These are phyloP conservation scores for Trachops cirrhosus DNA, from an alignment of 2,797 vertebrate species.

Conservation along the genomic window DNA sequence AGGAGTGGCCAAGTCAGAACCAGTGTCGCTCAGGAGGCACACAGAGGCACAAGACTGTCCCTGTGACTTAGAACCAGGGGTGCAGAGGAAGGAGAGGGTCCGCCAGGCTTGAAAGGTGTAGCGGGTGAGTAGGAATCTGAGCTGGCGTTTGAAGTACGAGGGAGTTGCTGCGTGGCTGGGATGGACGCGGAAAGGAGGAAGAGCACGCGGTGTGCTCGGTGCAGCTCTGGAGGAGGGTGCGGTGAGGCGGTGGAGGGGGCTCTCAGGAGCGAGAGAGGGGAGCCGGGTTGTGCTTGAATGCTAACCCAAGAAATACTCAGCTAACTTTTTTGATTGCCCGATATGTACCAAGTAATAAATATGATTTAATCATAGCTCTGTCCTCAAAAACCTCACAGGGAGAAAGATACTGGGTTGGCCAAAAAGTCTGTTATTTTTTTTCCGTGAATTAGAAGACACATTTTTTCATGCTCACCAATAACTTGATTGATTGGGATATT, in stretches of 20 bases:
- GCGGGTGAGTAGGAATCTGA: not conserved
- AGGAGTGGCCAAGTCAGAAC: fast-evolving
- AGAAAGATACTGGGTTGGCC: not conserved
- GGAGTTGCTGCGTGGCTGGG: not conserved
- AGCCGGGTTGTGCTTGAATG: not conserved
- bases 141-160: not conserved
- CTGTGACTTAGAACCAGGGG: not conserved
- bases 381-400: not conserved
- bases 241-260: fast-evolving
- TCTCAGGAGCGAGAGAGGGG: not conserved
- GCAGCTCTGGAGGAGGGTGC: not conserved
- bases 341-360: not conserved
- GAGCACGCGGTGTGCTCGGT: fast-evolving
- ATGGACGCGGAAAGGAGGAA: not conserved
- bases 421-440: not conserved
- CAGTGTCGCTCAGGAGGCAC: fast-evolving
- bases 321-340: not conserved
- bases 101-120: not conserved
- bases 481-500: not conserved
- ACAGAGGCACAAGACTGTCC: not conserved
- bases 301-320: not conserved
- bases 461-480: not conserved
- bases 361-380: not conserved
- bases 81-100: not conserved
- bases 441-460: not conserved